phyloP scores from a whole-genome alignment of 2,797 vertebrate genomes.

The Malacoraja senta region DNA sequence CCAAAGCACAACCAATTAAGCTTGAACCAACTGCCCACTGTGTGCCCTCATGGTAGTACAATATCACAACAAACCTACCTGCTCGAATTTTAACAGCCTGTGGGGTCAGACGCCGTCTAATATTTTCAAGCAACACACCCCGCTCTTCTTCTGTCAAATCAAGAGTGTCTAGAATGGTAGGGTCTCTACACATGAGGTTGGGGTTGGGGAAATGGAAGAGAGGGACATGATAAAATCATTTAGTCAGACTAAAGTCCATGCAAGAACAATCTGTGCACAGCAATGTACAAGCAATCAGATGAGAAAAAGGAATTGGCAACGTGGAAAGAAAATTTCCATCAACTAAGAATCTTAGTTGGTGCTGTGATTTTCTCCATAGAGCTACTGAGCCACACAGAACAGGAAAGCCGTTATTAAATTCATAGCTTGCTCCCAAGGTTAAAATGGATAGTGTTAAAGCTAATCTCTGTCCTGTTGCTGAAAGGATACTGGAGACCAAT shows the following conservation, averaged over 20 bases:
- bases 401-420: not conserved
- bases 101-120: slow-evolving; percentile 93
- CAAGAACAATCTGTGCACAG: not conserved
- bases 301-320: not conserved
- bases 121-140: slow-evolving; percentile 85
- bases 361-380: not conserved
- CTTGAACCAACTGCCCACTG: not conserved
- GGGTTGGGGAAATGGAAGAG: slow-evolving; percentile 38
- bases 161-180: slow-evolving; percentile 81
- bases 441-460: not conserved
- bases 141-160: slow-evolving; percentile 89
- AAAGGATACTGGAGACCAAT: not conserved
- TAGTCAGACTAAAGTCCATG: not conserved
- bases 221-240: not conserved
- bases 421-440: not conserved
- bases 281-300: not conserved
- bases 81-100: slow-evolving; percentile 98
- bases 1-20: not conserved
- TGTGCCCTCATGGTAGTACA: not conserved
- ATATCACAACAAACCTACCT: slow-evolving; percentile 56
- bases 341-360: not conserved
- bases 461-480: not conserved
- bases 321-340: not conserved
- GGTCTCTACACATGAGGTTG: slow-evolving; percentile 63
- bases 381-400: not conserved